Evolutionary conservation across 2,113 vertebrate species (phyloP), one percentile per base, ranked within the genome.

Genomic region (Lipophrys pholis): DNA sequence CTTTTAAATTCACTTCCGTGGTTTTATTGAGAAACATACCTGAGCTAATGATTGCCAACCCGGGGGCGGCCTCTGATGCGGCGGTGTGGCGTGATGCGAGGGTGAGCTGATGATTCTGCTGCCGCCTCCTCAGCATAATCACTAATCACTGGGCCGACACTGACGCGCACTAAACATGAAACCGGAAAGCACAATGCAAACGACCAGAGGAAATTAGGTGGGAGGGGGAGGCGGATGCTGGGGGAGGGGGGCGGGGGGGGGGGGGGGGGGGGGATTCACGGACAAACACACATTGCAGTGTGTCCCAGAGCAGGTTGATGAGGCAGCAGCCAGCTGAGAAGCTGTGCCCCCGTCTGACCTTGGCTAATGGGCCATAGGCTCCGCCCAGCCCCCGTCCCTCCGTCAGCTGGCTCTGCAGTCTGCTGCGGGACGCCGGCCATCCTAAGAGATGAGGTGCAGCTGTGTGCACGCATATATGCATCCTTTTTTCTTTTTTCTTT

Each of bases 81-180:
- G 80, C 73, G 60, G 69, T 71, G 69, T 65, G 76, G 76, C 51
- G 70, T 76, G 81, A 87, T 76, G 66, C 74, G 43, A 80, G 57
- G 41, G 4, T 51, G 63, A 56, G 81, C 67, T 79, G 71, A 83
- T 88, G 85, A 90, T 90, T 81, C 84, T 83, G 84, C 62, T 88
- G 87, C 81, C 89, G 90, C 88, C 69, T 82, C 53, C 82, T 91
- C 91, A 91, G 91, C 90, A 88, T 87, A 89, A 90, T 86, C 86
- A 78, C 87, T 91, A 92, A 93, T 92, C 89, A 92, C 82, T 62
- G 48, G 60, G 69, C 69, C 63, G 41, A 78, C 78, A 60, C 71
- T 41, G 11, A 62, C 69, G 30, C 65, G 52, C 45, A 58, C 57
- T n/a, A 53, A 53, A 50, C 36, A 1, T 52, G 71, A 46, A 76